Base-by-base conservation (phyloP, 2,113 vertebrate species). In the Syrmaticus mikado region DNA sequence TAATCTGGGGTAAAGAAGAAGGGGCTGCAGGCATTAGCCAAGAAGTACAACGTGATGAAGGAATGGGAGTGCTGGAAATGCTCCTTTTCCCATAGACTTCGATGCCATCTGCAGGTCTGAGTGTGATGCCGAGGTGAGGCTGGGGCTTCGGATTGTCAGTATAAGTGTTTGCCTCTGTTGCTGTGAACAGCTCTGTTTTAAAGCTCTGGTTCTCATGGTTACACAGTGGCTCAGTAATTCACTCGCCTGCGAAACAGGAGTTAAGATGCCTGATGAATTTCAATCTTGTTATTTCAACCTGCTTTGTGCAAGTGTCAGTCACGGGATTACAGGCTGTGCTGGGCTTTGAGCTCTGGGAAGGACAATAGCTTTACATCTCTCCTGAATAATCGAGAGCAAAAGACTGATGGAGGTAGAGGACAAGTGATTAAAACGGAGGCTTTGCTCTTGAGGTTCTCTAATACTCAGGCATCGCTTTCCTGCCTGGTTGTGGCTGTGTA, bases 101-200 rank as follows among this genome's bases (percentile, higher is more conserved):
- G 92, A 92, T 96, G 94, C 94, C 93, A 95, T 67, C 93, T 95
- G 88, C 96, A 96, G 94, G 92, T 81, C 79, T 83, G 41, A 83
- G 34, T 55, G 62, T 62, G n/a, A 50, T 77, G 52, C 72, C 55
- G 74, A 64, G 89, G 73, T 74, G 5, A 81, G 55, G 28, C 32
- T 80, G 52, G 36, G 24, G 57, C 87, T 91, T 87, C 6, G 82
- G 53, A n/a, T 34, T 0, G 0, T 48, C 36, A 80, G 32, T 81
- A 4, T 36, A 30, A 76, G 48, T 73, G 75, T 70, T 68, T 87
- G 91, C 30, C 11, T 75, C 4, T 11, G 58, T 60, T 82, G 75
- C 50, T 92, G 16, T 67, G 60, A 87, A 25, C 27, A 80, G 7
- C 36, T 77, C 68, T 86, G 18, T 75, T 93, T 68, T 70, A 38